Conservation (phyloP, 1,140 invertebrate genomes). For the Melanaphis sacchari region DNA sequence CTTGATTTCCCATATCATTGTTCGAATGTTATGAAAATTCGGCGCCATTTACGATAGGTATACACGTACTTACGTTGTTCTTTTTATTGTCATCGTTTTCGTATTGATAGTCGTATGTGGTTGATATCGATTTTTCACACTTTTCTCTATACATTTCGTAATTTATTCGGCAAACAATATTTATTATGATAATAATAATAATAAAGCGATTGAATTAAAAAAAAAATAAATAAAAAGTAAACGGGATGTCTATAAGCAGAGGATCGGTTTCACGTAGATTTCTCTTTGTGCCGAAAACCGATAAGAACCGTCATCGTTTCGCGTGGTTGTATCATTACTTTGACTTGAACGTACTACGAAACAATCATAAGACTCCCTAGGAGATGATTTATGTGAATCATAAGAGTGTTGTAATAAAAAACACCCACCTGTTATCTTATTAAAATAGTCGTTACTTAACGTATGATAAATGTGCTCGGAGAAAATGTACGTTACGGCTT, state of each 20-base stretch:
- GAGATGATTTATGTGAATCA: neutral
- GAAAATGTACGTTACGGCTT: neutral
- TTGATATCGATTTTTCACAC: neutral
- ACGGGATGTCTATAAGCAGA: neutral
- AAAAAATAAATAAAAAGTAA: neutral
- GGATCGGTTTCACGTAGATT: conserved; percentile 6
- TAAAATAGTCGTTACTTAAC: conserved; percentile 14
- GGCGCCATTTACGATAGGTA: neutral
- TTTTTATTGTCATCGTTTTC: conserved; percentile 28
- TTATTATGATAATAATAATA: neutral
- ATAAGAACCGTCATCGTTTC: neutral
- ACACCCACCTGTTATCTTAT: neutral
- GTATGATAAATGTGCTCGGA: neutral
- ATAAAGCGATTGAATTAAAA: neutral
- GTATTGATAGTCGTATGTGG: neutral
- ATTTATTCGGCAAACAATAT: conserved; percentile 30
- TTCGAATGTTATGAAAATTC: conserved; percentile 22
- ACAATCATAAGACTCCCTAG: neutral
- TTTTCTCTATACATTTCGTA: conserved; percentile 16
- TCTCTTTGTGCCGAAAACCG: conserved; percentile 2
- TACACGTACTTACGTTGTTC: neutral
- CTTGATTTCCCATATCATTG: conserved; percentile 47
- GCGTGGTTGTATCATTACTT: neutral
- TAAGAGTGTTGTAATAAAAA: neutral
- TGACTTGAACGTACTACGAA: neutral